Conservation (phyloP, 2,113 vertebrate genomes). For the Erinaceus europaeus region DNA sequence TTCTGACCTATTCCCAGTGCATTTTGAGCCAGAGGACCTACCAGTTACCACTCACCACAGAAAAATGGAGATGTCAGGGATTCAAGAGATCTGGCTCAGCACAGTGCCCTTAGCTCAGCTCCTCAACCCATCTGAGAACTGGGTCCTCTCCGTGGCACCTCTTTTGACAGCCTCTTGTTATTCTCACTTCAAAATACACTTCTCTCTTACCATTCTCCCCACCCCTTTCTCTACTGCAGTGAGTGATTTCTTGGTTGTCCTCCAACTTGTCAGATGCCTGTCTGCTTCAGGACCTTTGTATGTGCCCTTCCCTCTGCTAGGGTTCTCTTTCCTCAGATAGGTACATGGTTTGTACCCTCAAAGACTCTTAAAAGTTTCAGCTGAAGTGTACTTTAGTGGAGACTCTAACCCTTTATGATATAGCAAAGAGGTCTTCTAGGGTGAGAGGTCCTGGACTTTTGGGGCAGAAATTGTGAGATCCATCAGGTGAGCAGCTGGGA, state of each 20-base stretch:
- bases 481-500: background rate
- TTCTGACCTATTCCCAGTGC: background rate
- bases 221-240: too few relatives aligned
- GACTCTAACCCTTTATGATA: background rate
- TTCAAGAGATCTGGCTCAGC: background rate
- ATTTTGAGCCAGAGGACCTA: background rate
- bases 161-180: background rate
- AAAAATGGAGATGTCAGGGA: background rate
- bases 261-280: background rate
- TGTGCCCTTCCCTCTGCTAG: background rate
- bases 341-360: background rate
- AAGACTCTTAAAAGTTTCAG: background rate
- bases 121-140: background rate
- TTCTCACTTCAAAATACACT: too few relatives aligned
- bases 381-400: background rate
- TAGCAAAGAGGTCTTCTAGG: background rate
- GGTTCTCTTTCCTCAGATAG: background rate
- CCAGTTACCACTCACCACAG: background rate
- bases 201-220: too few relatives aligned
- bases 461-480: background rate
- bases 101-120: background rate
- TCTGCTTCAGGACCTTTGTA: conserved; percentile 4
- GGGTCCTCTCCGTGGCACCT: background rate
- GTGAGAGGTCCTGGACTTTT: background rate
- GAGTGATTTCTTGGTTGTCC: background rate